phyloP scores from a whole-genome alignment of 2,888 invertebrate species.

The Gari tellinella region DNA sequence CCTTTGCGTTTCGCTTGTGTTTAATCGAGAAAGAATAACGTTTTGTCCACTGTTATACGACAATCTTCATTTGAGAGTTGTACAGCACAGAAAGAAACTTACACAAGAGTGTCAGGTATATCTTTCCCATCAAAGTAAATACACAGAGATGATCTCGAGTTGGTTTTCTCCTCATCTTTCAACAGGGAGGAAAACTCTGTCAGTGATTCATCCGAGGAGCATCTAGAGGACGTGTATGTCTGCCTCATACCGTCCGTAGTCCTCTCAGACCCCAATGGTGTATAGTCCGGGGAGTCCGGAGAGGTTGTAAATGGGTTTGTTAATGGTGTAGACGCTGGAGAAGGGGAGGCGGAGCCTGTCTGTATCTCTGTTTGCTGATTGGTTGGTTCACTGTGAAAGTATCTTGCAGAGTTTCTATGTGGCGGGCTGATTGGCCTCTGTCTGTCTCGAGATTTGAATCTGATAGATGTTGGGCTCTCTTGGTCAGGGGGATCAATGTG shows the following conservation, averaged over 20 bases:
- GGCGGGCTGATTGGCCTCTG: conserved; percentile 45
- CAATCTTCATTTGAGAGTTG: conserved; percentile 9
- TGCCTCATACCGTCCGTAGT: conserved; percentile 53
- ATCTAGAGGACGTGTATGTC: conserved; percentile 79
- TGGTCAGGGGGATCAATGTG: background rate
- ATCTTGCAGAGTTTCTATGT: background rate
- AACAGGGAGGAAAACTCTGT: conserved; percentile 86
- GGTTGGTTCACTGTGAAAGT: background rate
- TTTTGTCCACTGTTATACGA: no score
- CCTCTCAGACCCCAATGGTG: background rate
- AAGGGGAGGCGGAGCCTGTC: no score
- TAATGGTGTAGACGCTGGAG: no score
- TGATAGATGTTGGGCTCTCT: background rate
- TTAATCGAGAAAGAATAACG: no score
- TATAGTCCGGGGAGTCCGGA: conserved; percentile 4
- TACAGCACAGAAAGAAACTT: background rate
- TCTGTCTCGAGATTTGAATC: conserved; percentile 32
- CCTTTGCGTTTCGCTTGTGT: no score
- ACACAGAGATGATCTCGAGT: conserved; percentile 71
- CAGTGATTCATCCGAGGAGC: conserved; percentile 84
- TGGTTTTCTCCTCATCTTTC: conserved; percentile 79
- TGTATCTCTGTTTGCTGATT: background rate
- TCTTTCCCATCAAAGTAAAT: conserved; percentile 75
- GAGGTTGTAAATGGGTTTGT: conserved; percentile 37
- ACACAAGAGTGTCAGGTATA: conserved; percentile 59